Base-by-base conservation (phyloP, 1,140 invertebrate species). In the Thaumetopoea pityocampa region DNA sequence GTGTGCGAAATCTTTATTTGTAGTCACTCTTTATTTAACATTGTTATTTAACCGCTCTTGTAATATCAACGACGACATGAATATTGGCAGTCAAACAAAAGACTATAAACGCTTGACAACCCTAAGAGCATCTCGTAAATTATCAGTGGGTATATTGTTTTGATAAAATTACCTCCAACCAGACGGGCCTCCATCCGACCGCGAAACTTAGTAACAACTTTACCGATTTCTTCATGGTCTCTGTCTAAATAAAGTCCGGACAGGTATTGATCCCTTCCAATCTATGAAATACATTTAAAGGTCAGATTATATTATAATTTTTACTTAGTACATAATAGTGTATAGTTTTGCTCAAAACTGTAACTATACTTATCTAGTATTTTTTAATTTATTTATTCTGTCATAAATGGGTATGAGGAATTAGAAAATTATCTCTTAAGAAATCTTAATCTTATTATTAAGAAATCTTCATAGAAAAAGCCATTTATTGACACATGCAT, bases 161-260 rank as follows among this genome's bases (percentile, higher is more conserved):
- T 17, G 22, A 36, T 26, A 26, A 26, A 36, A 36, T 36, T 36
- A 27, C 34, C 22, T 22, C n/a, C 11, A 8, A 5, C 15, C 5
- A 7, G 23, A 5, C 22, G 9, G 16, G 24, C 8, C 34, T 26
- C 14, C 12, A 4, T 16, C n/a, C 34, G 9, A 27, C 34, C 23
- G 34, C 12, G 14, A 36, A 36, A 36, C 23, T 27, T 5, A 1
- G 11, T 23, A 23, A 35, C 15, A 35, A 36, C 34, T 36, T 36
- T 16, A 6, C 20, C 5, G n/a, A n/a, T n/a, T 24, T 2, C 15
- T 36, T n/a, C 34, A 36, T 15, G 6, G 17, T 12, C 27, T 18
- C 14, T 36, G 22, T 17, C 24, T 15, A 26, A 36, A 27, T 18
- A 36, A 26, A 26, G 24, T 36, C 14, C 5, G 14, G 14, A 10